A percentile compares a stretch with the other conserved stretches of the same genome.
These are phyloP conservation scores for Gallinago undulata DNA, from an alignment of 2,113 vertebrate genomes.

Conservation along the genomic window DNA sequence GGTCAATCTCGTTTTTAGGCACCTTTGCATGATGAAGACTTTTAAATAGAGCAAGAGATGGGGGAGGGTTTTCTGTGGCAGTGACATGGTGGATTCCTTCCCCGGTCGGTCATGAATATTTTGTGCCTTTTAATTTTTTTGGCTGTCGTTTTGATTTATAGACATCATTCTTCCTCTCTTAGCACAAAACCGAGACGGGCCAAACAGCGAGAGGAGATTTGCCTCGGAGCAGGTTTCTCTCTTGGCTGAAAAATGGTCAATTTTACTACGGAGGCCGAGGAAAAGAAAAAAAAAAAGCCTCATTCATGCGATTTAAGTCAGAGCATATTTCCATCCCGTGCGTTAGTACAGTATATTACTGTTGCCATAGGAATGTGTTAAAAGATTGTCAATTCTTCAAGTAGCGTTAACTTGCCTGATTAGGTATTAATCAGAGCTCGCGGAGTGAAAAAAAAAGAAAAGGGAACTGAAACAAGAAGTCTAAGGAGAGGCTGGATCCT, in stretches of 20 bases:
- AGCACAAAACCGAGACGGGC: constrained; percentile 70
- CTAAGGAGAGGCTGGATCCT: constrained; percentile 88
- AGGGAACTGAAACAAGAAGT: constrained; percentile 62
- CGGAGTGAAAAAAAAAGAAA: constrained; percentile 49
- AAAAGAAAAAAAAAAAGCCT: constrained; percentile 2
- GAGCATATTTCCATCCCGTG: constrained; percentile 80
- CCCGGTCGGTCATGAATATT: constrained; percentile 62
- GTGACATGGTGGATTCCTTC: constrained; percentile 54
- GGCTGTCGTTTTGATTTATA: constrained; percentile 51
- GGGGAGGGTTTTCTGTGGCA: constrained; percentile 61
- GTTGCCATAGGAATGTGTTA: constrained; percentile 88
- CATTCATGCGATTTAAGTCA: constrained; percentile 68
- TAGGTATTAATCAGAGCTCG: constrained; percentile 76
- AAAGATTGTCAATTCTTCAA: constrained; percentile 74
- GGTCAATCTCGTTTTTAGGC: constrained; percentile 71
- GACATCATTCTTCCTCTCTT: constrained; percentile 67
- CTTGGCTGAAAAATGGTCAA: constrained; percentile 31
- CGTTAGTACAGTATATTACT: constrained; percentile 99
- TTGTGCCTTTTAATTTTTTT: constrained; percentile 77
- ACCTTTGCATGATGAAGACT: constrained; percentile 82
- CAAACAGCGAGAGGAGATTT: background rate
- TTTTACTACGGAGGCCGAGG: constrained; percentile 59
- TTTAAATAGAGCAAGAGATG: constrained; percentile 42
- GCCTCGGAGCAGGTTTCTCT: constrained; percentile 6
- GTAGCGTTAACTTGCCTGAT: constrained; percentile 77